phyloP scores from a whole-genome alignment of 2,888 invertebrate genomes.

The Platycheirus rosarum region DNA sequence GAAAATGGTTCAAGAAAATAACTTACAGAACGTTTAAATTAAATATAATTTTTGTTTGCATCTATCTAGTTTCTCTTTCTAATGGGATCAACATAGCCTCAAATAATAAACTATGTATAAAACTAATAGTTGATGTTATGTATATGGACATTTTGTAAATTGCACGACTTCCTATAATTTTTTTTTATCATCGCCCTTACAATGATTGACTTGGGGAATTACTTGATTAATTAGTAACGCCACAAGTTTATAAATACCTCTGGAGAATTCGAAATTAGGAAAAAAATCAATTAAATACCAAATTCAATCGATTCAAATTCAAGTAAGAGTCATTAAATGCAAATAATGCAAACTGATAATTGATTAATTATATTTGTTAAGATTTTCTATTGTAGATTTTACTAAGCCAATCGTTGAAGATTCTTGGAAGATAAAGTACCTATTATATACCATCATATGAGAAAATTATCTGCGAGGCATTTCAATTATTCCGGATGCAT shows the following conservation, averaged over 20 bases:
- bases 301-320: background rate
- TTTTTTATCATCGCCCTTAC: no score
- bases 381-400: slow-evolving; percentile 10
- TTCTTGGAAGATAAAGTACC: slow-evolving; percentile 11
- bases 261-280: background rate
- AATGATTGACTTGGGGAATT: background rate
- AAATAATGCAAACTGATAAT: background rate
- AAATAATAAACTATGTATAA: no score
- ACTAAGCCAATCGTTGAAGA: slow-evolving; percentile 11
- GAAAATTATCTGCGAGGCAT: slow-evolving; percentile 4
- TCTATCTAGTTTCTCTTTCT: no score
- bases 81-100: no score
- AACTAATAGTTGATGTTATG: no score
- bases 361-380: slow-evolving; percentile 9
- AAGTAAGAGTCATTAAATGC: background rate
- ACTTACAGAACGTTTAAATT: no score
- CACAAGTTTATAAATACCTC: slow-evolving; percentile 5
- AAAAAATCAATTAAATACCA: background rate
- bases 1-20: no score
- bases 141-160: no score
- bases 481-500: slow-evolving; percentile 17
- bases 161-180: no score
- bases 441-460: background rate
- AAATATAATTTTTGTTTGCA: no score
- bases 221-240: slow-evolving; percentile 1